Percentiles rank a stretch among this genome's conserved stretches.
Conservation (phyloP, 1,140 invertebrate species). For the Ridgeia piscesae region DNA sequence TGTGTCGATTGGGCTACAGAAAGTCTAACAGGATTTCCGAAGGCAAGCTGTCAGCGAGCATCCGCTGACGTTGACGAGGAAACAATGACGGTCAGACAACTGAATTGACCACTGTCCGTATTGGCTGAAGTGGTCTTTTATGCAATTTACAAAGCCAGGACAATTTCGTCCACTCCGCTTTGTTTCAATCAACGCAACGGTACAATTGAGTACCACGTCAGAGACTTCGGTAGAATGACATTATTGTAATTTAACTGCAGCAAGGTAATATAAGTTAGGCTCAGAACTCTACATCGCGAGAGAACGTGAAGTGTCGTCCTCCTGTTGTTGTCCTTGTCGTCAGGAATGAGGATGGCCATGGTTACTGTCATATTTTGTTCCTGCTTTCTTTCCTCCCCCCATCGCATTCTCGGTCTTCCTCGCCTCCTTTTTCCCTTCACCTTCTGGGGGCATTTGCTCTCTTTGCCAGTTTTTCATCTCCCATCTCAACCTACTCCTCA, state of each 20-base stretch:
- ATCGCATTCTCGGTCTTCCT: too few species aligned
- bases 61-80: neutral
- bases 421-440: too few species aligned
- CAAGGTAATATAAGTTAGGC: neutral
- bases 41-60: neutral
- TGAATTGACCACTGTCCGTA: neutral
- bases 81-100: neutral
- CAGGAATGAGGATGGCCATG: too few species aligned
- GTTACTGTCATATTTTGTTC: too few species aligned
- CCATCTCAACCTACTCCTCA: too few species aligned
- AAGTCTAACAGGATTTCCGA: neutral
- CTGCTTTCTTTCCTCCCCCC: too few species aligned
- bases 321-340: too few species aligned
- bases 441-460: too few species aligned
- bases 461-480: too few species aligned
- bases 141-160: neutral
- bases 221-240: neutral
- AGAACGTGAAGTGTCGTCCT: neutral
- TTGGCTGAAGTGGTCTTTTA: neutral
- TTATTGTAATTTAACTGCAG: neutral
- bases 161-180: neutral
- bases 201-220: neutral
- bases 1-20: too few species aligned
- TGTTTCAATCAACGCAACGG: neutral
- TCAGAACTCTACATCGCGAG: neutral